Percentiles rank a stretch among this genome's conserved stretches.
phyloP scores from a whole-genome alignment of 2,797 vertebrate genomes.

The Carcharodon carcharias region DNA sequence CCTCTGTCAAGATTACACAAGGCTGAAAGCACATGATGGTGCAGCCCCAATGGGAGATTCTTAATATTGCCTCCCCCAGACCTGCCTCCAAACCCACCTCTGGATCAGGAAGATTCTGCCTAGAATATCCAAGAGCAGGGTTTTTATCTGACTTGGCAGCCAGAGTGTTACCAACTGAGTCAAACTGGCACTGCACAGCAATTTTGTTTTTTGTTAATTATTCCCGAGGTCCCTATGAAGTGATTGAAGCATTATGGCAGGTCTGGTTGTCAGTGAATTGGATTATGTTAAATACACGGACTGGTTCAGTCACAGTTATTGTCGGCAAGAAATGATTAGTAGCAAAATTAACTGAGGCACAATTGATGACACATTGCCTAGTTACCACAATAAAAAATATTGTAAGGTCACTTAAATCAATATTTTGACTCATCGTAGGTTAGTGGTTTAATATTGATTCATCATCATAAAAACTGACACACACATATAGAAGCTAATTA shows the following conservation, averaged over 20 bases:
- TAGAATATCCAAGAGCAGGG: neutral
- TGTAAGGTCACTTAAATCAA: slow-evolving; percentile 8
- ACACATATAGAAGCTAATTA: neutral
- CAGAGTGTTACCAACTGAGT: neutral
- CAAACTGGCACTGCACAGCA: neutral
- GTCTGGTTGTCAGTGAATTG: neutral
- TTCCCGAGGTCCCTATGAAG: neutral
- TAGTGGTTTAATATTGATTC: slow-evolving; percentile 19
- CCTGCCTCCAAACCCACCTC: neutral
- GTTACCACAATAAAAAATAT: slow-evolving; percentile 9
- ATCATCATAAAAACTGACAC: neutral
- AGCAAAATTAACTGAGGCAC: slow-evolving; percentile 12
- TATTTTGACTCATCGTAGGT: slow-evolving; percentile 1
- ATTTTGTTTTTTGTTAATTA: neutral
- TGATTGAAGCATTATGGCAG: neutral
- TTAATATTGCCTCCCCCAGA: neutral
- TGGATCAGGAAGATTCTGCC: neutral
- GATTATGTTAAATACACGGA: neutral
- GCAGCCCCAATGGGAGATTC: neutral
- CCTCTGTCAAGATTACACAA: neutral
- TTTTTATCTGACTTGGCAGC: neutral
- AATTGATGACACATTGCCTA: slow-evolving; percentile 8
- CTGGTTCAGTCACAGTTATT: neutral
- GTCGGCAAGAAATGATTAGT: neutral
- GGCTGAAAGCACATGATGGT: too few relatives aligned